These are phyloP conservation scores for Diphyllodes magnificus DNA, from an alignment of 2,113 vertebrate species.

Conservation along the genomic window DNA sequence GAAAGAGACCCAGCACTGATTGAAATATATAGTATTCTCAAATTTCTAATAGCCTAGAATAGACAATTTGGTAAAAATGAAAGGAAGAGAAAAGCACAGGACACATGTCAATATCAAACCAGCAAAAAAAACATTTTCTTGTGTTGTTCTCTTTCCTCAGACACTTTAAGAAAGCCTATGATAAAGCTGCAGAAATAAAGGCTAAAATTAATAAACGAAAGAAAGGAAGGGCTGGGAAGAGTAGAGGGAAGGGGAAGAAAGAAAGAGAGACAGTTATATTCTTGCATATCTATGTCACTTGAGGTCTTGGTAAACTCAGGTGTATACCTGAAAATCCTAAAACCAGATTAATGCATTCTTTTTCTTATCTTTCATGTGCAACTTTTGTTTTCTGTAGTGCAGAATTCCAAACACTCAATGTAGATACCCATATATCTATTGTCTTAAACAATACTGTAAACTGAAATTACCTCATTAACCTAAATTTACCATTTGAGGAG, in stretches of 20 bases:
- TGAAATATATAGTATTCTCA: neutral
- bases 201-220: neutral
- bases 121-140: neutral
- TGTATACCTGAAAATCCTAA: neutral
- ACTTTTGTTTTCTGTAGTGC: neutral
- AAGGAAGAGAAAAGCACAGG: neutral
- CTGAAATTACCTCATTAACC: neutral
- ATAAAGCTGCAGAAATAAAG: neutral
- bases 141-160: neutral
- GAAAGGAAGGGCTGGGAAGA: neutral
- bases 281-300: neutral
- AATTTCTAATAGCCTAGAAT: neutral
- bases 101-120: neutral
- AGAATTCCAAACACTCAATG: neutral
- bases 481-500: neutral
- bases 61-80: neutral
- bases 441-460: neutral
- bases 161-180: neutral
- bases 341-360: neutral
- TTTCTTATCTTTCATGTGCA: neutral
- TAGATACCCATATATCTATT: neutral
- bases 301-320: neutral
- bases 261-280: neutral
- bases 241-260: rapidly evolving
- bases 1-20: neutral